Percentiles rank a stretch among this genome's conserved stretches.
Evolutionary conservation across 2,113 vertebrate species (phyloP).

Genomic region (Ailurus styani): DNA sequence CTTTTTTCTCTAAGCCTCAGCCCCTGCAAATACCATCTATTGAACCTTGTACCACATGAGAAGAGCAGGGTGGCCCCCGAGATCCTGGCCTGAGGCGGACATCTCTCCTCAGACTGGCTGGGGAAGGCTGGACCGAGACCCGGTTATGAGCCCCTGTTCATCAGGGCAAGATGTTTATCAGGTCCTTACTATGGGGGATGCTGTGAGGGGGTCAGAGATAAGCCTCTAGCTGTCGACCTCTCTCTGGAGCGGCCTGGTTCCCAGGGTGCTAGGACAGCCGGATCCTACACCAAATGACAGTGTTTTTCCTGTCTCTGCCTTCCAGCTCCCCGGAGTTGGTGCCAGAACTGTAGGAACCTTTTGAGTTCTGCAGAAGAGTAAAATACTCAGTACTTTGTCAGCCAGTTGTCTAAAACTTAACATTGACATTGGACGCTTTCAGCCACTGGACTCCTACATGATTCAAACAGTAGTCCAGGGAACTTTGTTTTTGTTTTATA

Average conservation of each 20-base stretch:
- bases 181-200: background rate
- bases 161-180: background rate
- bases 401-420: background rate
- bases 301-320: background rate
- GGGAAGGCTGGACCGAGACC: background rate
- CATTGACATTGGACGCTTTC: background rate
- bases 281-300: background rate
- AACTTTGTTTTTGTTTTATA: background rate
- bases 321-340: background rate
- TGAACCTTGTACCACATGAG: background rate
- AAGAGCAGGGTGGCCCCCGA: fast-evolving
- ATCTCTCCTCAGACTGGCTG: background rate
- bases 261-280: background rate
- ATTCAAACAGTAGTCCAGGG: background rate
- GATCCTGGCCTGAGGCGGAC: background rate
- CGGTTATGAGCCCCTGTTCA: background rate
- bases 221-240: background rate
- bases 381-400: background rate
- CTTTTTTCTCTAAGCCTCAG: background rate
- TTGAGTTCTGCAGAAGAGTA: background rate
- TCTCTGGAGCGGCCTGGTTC: too few relatives aligned
- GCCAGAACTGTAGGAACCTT: background rate
- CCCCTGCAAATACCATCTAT: too few relatives aligned
- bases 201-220: background rate
- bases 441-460: background rate